Evolutionary conservation across 2,888 invertebrate species (phyloP), one percentile per base, ranked within the genome.

Genomic region (Glomeris marginata): DNA sequence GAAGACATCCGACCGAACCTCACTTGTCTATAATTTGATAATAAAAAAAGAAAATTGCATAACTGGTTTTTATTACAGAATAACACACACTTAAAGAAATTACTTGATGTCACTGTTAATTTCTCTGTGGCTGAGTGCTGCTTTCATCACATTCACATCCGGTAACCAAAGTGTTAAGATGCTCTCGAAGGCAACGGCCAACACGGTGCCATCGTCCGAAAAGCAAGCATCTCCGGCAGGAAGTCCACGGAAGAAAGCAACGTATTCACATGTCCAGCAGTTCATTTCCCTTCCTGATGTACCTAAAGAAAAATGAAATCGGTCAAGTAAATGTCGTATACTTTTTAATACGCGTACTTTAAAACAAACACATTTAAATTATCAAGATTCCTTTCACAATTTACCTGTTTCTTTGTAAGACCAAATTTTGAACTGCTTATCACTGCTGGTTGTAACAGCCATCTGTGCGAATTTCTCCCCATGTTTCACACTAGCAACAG

Each of bases 401-500:
- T 75, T 54, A 69, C 69, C 62, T 13, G 62, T 57, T 18, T 75
- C 70, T 51, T 77, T 73, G 1, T 81, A 62, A 36, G 72, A 67
- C 84, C 84, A 85, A 8, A 82, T 65, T 66, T 81, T 81, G 58
- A 84, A 80, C 54, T 74, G 73, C 45, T 74, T 72, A 63, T 85
- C 84, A 41, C 67, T 65, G 13, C 82, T 80, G 34, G 77, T 73
- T 1, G 81, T 80, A 6, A 80, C 77, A 47, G 76, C 77, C 54
- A 73, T 63, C 28, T 28, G 28, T 8, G 28, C 28, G 28, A 28
- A 28, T 8, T 28, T 28, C 8, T 28, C 28, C 28, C 4, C 28
- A 8, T 28, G 28, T 28, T 28, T 28, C 28, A 28, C 3, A 28
- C n/a, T 13, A 2, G 56, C 55, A 35, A 54, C 43, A 8, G 78